Base-by-base conservation (phyloP, 1,140 invertebrate species). In the Asobara japonica region DNA sequence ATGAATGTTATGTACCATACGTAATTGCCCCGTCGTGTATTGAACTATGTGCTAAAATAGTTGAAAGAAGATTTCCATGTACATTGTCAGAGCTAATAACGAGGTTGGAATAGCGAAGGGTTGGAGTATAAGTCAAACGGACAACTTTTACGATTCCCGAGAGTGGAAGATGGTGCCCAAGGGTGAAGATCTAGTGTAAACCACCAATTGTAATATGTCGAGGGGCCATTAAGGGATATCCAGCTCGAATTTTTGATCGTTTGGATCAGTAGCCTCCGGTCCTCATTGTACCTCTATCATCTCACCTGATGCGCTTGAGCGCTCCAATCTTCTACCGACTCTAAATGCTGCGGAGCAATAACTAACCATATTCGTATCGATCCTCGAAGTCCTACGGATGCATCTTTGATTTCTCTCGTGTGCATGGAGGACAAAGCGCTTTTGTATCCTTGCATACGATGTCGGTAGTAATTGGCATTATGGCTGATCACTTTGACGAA, bases 141-240 rank as follows among this genome's bases (percentile, higher is more conserved):
- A 82, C 79, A 77, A 76, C 72, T 82, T 82, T 82, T 82, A 82
- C 77, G 80, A 82, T 79, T 75, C 74, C 77, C 71, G 67, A 45
- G 41, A 45, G 30, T 74, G 69, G 74, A 41, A 77, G 77, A 78
- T 76, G 71, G 66, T 31, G 69, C 48, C 62, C 38, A 51, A 38
- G 74, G 76, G 36, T 45, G 65, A n/a, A 29, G 48, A 30, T 41
- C 48, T 36, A 18, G 22, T 65, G 31, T 33, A 67, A 69, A 25
- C 30, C 27, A 69, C 65, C 65, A 64, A 70, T 74, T 74, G 56
- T 64, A 74, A 74, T 74, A 74, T 72, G 69, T 74, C 72, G 72
- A 73, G 66, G 62, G 69, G 61, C 69, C 73, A 68, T 74, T 74
- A 74, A 74, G 71, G 73, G 69, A 66, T 74, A 68, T 71, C 69